Evolutionary conservation across 2,113 vertebrate genomes (phyloP).

Genomic region (Dipodomys merriami): DNA sequence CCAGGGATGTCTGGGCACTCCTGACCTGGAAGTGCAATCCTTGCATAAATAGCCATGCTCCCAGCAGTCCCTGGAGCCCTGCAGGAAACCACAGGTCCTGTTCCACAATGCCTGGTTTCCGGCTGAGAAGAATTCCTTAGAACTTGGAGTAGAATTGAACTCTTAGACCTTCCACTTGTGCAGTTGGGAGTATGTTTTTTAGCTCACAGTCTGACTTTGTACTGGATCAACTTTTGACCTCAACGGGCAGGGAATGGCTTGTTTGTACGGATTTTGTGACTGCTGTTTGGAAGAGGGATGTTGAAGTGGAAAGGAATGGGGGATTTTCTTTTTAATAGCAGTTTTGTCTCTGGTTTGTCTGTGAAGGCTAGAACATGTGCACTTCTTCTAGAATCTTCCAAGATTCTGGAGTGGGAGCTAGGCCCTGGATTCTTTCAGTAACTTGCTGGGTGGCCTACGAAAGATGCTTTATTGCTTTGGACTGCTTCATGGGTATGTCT

Average conservation of each 20-base stretch:
- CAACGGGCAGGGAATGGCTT: constrained; percentile 31
- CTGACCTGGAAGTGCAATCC: background rate
- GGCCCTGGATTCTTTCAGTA: background rate
- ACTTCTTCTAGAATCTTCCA: background rate
- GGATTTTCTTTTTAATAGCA: background rate
- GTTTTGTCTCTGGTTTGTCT: constrained; percentile 11
- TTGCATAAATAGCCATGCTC: constrained; percentile 5
- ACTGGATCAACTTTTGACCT: constrained; percentile 58
- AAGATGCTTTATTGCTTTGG: background rate
- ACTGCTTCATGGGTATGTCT: background rate
- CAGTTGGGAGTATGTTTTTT: background rate
- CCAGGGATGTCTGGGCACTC: background rate
- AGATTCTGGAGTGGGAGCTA: background rate
- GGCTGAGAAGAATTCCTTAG: constrained; percentile 72
- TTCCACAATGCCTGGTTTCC: constrained; percentile 83
- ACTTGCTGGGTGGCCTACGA: background rate
- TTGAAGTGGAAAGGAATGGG: background rate
- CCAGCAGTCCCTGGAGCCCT: constrained; percentile 46
- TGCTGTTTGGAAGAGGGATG: background rate
- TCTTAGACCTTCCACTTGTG: constrained; percentile 31
- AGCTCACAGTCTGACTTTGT: constrained; percentile 41
- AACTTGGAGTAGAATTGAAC: constrained; percentile 41
- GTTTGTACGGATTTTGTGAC: constrained; percentile 40
- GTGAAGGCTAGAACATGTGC: background rate
- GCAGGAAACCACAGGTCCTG: constrained; percentile 74